Evolutionary conservation across 2,888 invertebrate species (phyloP), one percentile per base, ranked within the genome.

Genomic region (Plagodis dolabraria): DNA sequence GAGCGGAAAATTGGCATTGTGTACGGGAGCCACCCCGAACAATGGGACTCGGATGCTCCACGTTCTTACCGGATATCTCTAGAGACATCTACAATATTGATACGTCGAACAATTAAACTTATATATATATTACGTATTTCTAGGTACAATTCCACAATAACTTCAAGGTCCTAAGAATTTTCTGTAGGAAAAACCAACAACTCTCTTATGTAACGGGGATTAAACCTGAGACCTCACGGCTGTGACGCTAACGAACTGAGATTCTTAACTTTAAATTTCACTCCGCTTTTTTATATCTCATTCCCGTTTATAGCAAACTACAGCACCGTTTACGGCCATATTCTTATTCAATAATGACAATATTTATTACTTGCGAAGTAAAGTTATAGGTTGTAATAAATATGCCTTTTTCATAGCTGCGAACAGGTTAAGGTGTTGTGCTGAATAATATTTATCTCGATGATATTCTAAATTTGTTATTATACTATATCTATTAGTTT

Each of bases 1-100:
- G 87, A 89, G 85, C 92, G 92, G 89, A 92, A 92, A 92, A 92
- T 92, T 92, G 92, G 86, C 86, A 86, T 87, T 82, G 84, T 83
- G 81, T 81, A 74, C 77, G 77, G 71, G 63, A 69, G 58, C 61
- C 61, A 60, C 65, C 63, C 50, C 49, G n/a, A 11, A 44, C 33
- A 42, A 48, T 48, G 47, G 47, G 52, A 58, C 47, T 11, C 52
- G 54, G 50, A 47, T 40, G 53, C 57, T 57, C 60, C 34, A 10
- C 46, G 52, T 50, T 60, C 57, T 52, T 40, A 45, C 12, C 7
- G 12, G 12, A 61, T 42, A 60, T 49, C 63, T 65, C 65, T 46
- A 11, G 58, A 63, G 61, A 57, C 35, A 45, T 42, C 43, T 47
- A 34, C 55, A 43, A 50, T 57, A 43, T 53, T 58, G 53, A 53